Base-by-base conservation (phyloP, 2,113 vertebrate genomes). In the Myanophis thanlyinensis region DNA sequence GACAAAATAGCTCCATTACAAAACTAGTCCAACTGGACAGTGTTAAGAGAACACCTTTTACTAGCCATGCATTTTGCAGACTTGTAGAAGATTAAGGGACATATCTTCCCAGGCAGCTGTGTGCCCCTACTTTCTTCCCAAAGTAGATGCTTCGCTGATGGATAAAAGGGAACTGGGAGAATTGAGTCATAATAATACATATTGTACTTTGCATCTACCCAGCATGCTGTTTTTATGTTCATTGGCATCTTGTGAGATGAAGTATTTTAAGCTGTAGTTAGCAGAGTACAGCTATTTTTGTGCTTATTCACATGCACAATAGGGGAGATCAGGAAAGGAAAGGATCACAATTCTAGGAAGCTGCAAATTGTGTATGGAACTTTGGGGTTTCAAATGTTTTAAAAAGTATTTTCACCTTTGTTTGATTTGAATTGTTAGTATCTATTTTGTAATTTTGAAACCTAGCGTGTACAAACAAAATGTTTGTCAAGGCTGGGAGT, bases 281-380 rank as follows among this genome's bases (percentile, higher is more conserved):
- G 47, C 53, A 89, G 87, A 87, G 53, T 95, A 95, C 94, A 96
- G 95, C 95, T 95, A 95, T 95, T 96, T 94, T 54, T 3, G 30
- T 12, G n/a, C 90, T 91, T 92, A 96, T 96, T 97, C 92, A 94
- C 89, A 35, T 40, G 0, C 92, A 97, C 96, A 97, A 96, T 96
- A 51, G 93, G 87, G 93, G 91, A 92, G 95, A 96, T 95, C 94
- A 88, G 94, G 92, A 94, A 92, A 96, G 92, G 96, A 97, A 97
- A 96, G 91, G 85, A 35, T 67, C 95, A 97, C 96, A 97, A 97
- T 97, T 93, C 48, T 95, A 97, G 97, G 97, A 97, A 97, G 93
- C 94, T 86, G 86, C 73, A 84, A 91, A 95, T 95, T 95, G n/a
- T 95, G 92, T 56, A 93, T 92, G 92, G 56, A 30, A 94, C 40